Evolutionary conservation across 2,888 invertebrate species (phyloP), one percentile per base, ranked within the genome.

Genomic region (Sturmia bella): DNA sequence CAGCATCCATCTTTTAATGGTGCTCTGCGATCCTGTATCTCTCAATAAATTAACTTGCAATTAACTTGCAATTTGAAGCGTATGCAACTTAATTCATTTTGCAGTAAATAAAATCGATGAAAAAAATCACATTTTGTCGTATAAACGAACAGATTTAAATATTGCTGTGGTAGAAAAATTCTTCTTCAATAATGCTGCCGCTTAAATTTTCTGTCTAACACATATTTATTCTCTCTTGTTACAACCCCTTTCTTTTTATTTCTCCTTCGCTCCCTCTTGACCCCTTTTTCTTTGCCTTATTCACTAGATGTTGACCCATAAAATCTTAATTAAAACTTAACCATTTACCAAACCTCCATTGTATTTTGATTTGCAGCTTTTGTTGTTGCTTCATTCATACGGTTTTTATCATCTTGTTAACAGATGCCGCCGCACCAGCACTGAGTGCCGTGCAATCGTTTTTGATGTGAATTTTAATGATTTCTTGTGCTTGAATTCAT

Each of bases 401-500:
- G 12, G 19, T 0, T 54, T 64, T 64, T 17, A 17, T 37, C 13
- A 37, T 39, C 21, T 63, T 19, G n/a, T 4, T 43, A 6, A 11
- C 19, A 17, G 17, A 13, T 54, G 70, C 59, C 48, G 50, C 32
- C 50, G 4, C n/a, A n/a, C 32, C 15, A 39, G 1, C 39, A 27
- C 39, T 43, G 15, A 32, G 9, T 32, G 21, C 32, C 76, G 69
- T 69, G 76, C 69, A 61, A 61, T 48, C 61, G 72, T 69, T 68
- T 43, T 61, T 39, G 59, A 59, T 39, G 61, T 43, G 37, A 5
- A 54, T 70, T 70, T 70, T 48, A 27, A 48, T 39, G 21, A 41
- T 63, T 61, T 64, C 64, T 59, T 64, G 39, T 50, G 50, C 41
- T 78, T 68, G 69, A 63, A 70, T 77, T 77, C 21, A 41, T 61